phyloP scores from a whole-genome alignment of 2,113 vertebrate genomes.

The Piliocolobus tephrosceles region DNA sequence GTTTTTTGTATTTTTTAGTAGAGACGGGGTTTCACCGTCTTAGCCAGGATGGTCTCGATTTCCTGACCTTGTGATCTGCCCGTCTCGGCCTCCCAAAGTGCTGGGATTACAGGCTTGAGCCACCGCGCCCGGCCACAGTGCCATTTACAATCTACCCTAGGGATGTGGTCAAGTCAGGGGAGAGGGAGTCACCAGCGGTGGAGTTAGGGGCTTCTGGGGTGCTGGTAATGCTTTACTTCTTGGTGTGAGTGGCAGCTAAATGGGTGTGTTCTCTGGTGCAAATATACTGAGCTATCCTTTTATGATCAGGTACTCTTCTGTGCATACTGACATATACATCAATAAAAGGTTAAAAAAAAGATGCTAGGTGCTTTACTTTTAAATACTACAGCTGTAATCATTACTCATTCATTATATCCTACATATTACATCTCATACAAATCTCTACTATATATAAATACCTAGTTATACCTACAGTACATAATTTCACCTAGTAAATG shows the following conservation, averaged over 20 bases:
- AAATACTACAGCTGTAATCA: not conserved
- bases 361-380: not conserved
- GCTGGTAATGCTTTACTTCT: not conserved
- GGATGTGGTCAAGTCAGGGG: not conserved
- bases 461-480: not conserved
- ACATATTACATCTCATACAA: not conserved
- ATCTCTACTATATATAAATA: not conserved
- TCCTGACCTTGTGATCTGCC: no score
- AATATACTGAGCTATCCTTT: not conserved
- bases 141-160: not conserved
- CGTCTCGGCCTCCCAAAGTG: no score
- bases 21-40: no score
- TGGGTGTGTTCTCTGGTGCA: not conserved
- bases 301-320: not conserved
- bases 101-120: no score
- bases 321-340: not conserved
- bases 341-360: slow-evolving; percentile 11
- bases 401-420: not conserved
- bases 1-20: no score
- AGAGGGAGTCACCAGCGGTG: not conserved
- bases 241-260: not conserved
- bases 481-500: not conserved
- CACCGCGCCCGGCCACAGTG: no score
- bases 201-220: not conserved
- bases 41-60: no score